Evolutionary conservation across 2,797 vertebrate genomes (phyloP).

Genomic region (Anguilla anguilla): DNA sequence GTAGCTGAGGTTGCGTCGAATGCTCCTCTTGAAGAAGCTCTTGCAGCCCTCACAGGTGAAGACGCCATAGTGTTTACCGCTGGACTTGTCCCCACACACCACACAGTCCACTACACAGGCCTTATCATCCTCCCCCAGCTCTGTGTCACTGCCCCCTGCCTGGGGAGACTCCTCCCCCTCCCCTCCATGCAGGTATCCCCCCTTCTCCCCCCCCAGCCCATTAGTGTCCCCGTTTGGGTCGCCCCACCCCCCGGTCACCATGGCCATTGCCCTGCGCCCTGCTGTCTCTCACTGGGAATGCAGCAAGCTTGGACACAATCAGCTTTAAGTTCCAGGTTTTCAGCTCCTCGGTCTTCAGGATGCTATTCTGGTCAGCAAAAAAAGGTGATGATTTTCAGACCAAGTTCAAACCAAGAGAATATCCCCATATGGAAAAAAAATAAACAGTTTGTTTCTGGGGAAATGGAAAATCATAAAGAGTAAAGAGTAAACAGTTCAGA

Average conservation of each 20-base stretch:
- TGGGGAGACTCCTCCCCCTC: slow-evolving; percentile 85
- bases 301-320: too few species aligned
- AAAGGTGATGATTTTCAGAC: neutral
- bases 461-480: neutral
- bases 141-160: slow-evolving; percentile 85
- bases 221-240: slow-evolving; percentile 88
- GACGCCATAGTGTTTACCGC: slow-evolving; percentile 92
- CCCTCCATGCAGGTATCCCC: slow-evolving; percentile 82
- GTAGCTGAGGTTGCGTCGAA: slow-evolving; percentile 90
- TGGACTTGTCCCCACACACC: slow-evolving; percentile 91
- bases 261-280: slow-evolving; percentile 85
- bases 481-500: neutral
- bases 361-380: neutral
- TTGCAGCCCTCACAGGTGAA: slow-evolving; percentile 96
- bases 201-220: slow-evolving; percentile 80
- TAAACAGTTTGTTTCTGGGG: neutral
- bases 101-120: slow-evolving; percentile 89
- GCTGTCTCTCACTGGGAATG: neutral
- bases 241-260: slow-evolving; percentile 92
- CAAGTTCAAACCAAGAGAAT: neutral
- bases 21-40: slow-evolving; percentile 93
- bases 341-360: neutral
- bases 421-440: neutral
- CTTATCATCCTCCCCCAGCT: slow-evolving; percentile 86
- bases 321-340: neutral